Percentiles rank a stretch among this genome's conserved stretches.
Conservation (phyloP, 2,797 vertebrate genomes). For the Amblyraja radiata region DNA sequence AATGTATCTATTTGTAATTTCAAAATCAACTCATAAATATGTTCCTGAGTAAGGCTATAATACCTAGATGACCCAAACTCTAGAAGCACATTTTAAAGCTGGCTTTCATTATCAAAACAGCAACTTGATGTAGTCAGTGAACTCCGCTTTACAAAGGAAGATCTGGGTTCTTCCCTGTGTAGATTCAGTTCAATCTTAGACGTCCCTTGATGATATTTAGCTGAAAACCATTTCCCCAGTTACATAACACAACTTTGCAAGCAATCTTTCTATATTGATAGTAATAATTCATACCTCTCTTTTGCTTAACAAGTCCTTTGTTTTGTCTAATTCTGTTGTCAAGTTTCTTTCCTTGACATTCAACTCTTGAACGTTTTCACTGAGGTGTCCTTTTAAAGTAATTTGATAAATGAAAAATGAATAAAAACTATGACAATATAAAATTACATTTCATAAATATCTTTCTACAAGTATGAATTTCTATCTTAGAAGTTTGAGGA, state of each 20-base stretch:
- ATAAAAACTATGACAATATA: neutral
- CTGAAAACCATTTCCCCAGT: neutral
- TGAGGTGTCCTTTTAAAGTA: slow-evolving; percentile 56
- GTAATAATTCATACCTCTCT: slow-evolving; percentile 58
- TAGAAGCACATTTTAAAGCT: neutral
- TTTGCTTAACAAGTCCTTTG: slow-evolving; percentile 59
- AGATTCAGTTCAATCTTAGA: neutral
- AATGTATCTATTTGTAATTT: too few species aligned
- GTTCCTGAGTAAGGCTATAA: neutral
- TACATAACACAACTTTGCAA: slow-evolving; percentile 43
- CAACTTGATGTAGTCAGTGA: neutral
- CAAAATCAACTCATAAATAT: too few species aligned
- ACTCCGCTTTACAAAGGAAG: neutral
- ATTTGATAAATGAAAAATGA: neutral
- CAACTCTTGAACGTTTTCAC: slow-evolving; percentile 61
- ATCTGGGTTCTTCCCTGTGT: neutral
- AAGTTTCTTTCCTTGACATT: slow-evolving; percentile 60
- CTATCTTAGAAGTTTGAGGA: too few species aligned
- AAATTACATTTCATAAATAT: neutral
- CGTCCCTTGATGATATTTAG: neutral
- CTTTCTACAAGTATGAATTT: neutral
- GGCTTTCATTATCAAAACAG: neutral
- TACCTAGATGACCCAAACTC: neutral
- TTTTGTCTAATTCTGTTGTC: slow-evolving; percentile 61
- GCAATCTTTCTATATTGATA: neutral